These are phyloP conservation scores for Andrena fulva DNA, from an alignment of 2,888 invertebrate genomes.

Conservation along the genomic window DNA sequence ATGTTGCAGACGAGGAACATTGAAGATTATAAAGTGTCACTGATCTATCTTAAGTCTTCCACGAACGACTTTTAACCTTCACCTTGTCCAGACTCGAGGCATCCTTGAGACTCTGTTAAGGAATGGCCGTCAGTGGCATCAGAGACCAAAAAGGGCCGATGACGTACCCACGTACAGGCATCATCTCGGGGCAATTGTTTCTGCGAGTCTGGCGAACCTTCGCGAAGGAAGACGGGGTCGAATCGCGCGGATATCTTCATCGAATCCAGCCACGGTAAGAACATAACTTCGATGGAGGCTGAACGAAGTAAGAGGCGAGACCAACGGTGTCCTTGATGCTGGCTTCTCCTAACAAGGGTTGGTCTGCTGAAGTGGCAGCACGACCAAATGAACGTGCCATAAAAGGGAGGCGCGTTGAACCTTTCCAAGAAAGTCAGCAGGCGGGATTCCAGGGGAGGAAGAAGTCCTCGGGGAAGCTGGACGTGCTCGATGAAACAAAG, in stretches of 20 bases:
- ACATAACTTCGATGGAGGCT: slow-evolving; percentile 29
- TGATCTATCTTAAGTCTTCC: slow-evolving; percentile 1
- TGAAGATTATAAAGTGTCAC: not conserved
- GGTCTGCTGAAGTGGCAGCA: slow-evolving; percentile 53
- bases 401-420: slow-evolving; percentile 56
- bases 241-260: slow-evolving; percentile 42
- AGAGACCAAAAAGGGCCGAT: not conserved
- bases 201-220: not conserved
- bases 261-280: slow-evolving; percentile 25
- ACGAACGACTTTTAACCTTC: not conserved
- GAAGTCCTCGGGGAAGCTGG: slow-evolving; percentile 40
- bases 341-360: slow-evolving; percentile 74
- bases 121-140: not conserved
- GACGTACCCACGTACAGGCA: not conserved
- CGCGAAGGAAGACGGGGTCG: not conserved
- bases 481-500: slow-evolving; percentile 37
- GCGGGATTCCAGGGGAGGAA: slow-evolving; percentile 53
- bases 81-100: not conserved
- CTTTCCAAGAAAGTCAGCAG: slow-evolving; percentile 62
- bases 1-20: no score
- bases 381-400: slow-evolving; percentile 61
- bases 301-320: slow-evolving; percentile 54
- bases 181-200: slow-evolving; percentile 3
- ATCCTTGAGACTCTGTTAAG: slow-evolving; percentile 15
- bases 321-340: slow-evolving; percentile 71